These are phyloP conservation scores for Anoura caudifer DNA, from an alignment of 2,113 vertebrate species.

Conservation along the genomic window DNA sequence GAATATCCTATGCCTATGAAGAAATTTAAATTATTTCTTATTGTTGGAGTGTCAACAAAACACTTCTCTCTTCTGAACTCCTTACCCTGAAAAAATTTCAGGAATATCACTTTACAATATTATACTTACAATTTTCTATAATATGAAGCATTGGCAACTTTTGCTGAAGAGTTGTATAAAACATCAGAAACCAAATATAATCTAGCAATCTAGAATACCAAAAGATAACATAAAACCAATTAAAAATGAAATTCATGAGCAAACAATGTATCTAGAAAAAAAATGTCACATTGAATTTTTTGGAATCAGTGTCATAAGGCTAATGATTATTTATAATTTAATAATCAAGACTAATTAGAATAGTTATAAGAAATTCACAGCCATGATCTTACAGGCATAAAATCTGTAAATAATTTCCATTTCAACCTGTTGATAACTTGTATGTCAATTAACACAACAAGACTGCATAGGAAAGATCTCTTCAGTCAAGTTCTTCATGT, in stretches of 20 bases:
- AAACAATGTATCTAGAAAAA: neutral
- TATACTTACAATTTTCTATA: constrained; percentile 99
- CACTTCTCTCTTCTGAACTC: constrained; percentile 16
- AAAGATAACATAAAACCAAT: constrained; percentile 38
- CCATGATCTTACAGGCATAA: neutral
- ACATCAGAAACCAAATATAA: constrained; percentile 98
- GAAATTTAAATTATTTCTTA: constrained; percentile 37
- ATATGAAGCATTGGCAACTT: constrained; percentile 98
- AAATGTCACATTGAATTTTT: neutral
- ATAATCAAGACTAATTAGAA: neutral
- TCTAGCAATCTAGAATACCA: constrained; percentile 91
- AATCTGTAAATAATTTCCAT: neutral
- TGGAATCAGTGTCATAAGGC: neutral
- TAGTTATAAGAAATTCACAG: neutral
- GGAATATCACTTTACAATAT: constrained; percentile 4
- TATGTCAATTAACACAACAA: neutral
- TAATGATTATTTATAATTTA: neutral
- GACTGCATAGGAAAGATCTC: neutral
- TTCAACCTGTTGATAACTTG: neutral
- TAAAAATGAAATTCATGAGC: constrained; percentile 40
- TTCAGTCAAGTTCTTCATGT: neutral
- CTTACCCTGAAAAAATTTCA: constrained; percentile 37
- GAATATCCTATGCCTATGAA: neutral
- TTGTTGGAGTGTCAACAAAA: neutral
- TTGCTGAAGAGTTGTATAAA: constrained; percentile 98